Percentiles rank a stretch among this genome's conserved stretches.
Evolutionary conservation across 2,113 vertebrate genomes (phyloP).

Genomic region (Cottus gobio): DNA sequence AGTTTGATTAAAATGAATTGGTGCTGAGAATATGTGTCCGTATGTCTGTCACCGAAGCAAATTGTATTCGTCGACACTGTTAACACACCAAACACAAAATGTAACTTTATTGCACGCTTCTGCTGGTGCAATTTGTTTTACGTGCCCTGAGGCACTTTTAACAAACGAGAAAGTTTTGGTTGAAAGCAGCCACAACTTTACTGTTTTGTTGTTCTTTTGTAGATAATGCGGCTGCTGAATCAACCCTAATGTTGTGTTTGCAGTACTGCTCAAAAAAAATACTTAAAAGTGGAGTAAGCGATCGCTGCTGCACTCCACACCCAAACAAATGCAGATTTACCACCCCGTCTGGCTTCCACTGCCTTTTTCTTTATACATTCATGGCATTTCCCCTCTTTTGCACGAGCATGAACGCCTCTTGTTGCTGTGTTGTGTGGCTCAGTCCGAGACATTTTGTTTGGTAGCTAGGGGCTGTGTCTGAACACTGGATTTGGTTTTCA

Average conservation of each 20-base stretch:
- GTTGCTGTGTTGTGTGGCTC: neutral
- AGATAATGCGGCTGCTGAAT: neutral
- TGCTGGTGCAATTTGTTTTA: conserved; percentile 23
- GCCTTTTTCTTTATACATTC: neutral
- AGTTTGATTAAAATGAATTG: conserved; percentile 58
- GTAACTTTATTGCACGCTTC: neutral
- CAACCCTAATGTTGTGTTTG: neutral
- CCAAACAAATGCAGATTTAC: neutral
- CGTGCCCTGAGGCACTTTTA: neutral
- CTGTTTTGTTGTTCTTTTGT: neutral
- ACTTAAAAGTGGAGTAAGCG: neutral
- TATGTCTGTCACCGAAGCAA: conserved; percentile 26
- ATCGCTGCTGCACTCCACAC: neutral
- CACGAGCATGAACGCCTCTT: neutral
- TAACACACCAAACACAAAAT: conserved; percentile 24
- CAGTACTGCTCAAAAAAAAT: neutral
- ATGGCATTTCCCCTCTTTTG: neutral
- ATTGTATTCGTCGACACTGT: neutral
- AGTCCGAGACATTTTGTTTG: neutral
- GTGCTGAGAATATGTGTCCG: conserved; percentile 4
- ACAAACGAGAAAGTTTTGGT: neutral
- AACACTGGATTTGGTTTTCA: neutral
- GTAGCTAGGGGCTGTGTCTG: neutral
- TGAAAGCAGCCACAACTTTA: neutral
- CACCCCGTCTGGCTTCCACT: neutral